phyloP scores from a whole-genome alignment of 2,888 invertebrate species.

The Drosophila formosana region DNA sequence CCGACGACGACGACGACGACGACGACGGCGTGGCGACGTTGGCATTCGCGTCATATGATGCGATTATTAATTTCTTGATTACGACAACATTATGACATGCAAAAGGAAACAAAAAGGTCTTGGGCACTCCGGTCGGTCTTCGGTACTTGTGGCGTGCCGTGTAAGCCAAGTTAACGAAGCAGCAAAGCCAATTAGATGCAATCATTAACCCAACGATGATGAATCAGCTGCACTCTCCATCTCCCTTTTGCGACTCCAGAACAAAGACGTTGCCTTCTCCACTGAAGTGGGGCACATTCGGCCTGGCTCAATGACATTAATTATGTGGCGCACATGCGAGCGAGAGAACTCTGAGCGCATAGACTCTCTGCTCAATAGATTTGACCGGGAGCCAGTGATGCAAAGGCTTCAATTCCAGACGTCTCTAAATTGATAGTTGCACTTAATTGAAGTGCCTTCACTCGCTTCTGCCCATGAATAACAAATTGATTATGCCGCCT shows the following conservation, averaged over 20 bases:
- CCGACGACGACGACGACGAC: slow-evolving; percentile 7
- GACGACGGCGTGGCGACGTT: slow-evolving; percentile 1
- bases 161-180: slow-evolving; percentile 75
- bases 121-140: slow-evolving; percentile 2
- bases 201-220: slow-evolving; percentile 55
- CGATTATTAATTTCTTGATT: slow-evolving; percentile 79
- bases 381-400: slow-evolving; percentile 29
- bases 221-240: slow-evolving; percentile 13
- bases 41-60: slow-evolving; percentile 60
- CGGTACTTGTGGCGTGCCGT: slow-evolving; percentile 6
- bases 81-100: slow-evolving; percentile 57
- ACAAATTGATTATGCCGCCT: slow-evolving; percentile 5
- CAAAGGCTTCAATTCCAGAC: neutral
- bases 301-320: slow-evolving; percentile 55
- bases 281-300: slow-evolving; percentile 53
- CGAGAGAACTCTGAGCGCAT: neutral
- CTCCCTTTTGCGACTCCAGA: neutral
- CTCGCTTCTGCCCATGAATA: neutral
- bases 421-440: slow-evolving; percentile 22
- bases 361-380: slow-evolving; percentile 19
- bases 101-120: slow-evolving; percentile 28
- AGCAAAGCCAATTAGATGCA: slow-evolving; percentile 79
- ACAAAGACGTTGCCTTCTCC: slow-evolving; percentile 40
- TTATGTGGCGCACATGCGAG: slow-evolving; percentile 26
- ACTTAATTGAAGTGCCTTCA: slow-evolving; percentile 27